These are phyloP conservation scores for Heliconius himera DNA, from an alignment of 1,140 invertebrate species.

Conservation along the genomic window DNA sequence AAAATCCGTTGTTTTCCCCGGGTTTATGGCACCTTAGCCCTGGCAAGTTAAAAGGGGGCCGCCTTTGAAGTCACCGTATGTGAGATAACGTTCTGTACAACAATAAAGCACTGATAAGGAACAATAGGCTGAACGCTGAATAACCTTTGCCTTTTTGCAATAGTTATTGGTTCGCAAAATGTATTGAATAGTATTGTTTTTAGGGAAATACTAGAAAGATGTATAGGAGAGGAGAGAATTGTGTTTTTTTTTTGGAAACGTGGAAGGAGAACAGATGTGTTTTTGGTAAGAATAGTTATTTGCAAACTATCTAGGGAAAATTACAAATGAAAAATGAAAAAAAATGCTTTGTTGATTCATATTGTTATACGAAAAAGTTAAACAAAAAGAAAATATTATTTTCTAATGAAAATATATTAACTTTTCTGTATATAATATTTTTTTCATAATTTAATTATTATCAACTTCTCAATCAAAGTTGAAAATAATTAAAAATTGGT, in stretches of 20 bases:
- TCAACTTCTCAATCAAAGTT: too few relatives aligned
- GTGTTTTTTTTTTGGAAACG: background rate
- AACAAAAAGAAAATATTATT: too few relatives aligned
- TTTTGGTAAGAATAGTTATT: background rate
- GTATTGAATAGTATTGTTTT: background rate
- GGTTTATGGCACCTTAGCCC: conserved; percentile 27
- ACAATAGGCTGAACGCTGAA: conserved; percentile 24
- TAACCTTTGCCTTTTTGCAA: conserved; percentile 28
- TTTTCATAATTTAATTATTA: too few relatives aligned
- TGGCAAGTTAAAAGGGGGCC: conserved; percentile 32
- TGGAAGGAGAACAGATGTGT: background rate
- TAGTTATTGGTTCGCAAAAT: background rate
- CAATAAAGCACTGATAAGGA: conserved; percentile 56
- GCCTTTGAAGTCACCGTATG: conserved; percentile 55
- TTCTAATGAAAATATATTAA: too few relatives aligned
- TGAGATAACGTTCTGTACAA: conserved; percentile 45
- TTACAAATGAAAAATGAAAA: background rate
- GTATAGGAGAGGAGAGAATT: background rate
- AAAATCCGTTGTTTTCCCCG: conserved; percentile 30
- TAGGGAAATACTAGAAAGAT: background rate
- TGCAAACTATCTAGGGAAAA: background rate
- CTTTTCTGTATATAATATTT: too few relatives aligned
- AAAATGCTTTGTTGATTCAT: too few relatives aligned
- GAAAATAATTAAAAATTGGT: too few relatives aligned
- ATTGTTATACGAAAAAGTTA: too few relatives aligned